These are phyloP conservation scores for Buphagus erythrorhynchus DNA, from an alignment of 2,797 vertebrate species.

Conservation along the genomic window DNA sequence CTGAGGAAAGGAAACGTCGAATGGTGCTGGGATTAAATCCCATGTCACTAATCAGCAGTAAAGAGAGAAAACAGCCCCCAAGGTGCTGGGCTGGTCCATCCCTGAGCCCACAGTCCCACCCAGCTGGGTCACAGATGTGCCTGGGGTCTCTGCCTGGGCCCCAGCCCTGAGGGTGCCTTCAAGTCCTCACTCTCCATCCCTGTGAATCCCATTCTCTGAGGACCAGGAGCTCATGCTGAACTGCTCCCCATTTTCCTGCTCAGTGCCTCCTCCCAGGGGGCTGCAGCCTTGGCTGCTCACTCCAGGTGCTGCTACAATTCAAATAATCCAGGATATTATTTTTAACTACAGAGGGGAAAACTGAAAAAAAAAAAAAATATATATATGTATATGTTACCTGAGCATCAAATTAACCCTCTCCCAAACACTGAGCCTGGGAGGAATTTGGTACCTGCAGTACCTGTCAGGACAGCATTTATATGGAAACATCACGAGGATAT, in stretches of 20 bases:
- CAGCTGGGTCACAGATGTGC: not conserved
- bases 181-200: fast-evolving
- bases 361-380: too few relatives aligned
- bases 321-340: not conserved
- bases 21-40: not conserved
- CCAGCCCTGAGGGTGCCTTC: not conserved
- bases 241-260: not conserved
- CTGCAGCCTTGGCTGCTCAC: not conserved
- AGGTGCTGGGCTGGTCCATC: not conserved
- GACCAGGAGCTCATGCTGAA: fast-evolving
- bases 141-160: not conserved
- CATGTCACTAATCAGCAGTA: not conserved
- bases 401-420: not conserved
- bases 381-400: not conserved
- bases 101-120: not conserved
- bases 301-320: not conserved
- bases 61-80: not conserved
- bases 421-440: not conserved
- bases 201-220: fast-evolving
- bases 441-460: not conserved
- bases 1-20: not conserved
- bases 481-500: fast-evolving
- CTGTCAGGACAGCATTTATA: not conserved
- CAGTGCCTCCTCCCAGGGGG: not conserved
- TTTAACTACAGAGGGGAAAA: not conserved